phyloP scores from a whole-genome alignment of 2,113 vertebrate species.

The Pygoscelis antarcticus region DNA sequence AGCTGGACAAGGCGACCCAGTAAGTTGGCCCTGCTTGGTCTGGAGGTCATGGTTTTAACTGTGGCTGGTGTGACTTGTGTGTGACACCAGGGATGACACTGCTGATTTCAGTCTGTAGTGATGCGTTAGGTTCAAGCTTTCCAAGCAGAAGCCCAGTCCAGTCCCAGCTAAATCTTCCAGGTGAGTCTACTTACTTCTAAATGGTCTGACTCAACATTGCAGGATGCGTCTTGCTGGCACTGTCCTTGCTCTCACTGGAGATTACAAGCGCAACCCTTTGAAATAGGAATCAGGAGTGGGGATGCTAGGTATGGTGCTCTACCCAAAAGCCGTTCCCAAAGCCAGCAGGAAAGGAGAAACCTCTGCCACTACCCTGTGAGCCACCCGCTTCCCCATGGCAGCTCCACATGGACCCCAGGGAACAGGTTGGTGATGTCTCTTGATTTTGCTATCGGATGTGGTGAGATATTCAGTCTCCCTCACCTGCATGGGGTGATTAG shows the following conservation, averaged over 20 bases:
- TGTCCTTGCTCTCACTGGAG: background rate
- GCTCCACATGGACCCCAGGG: background rate
- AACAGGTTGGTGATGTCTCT: background rate
- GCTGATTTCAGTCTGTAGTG: background rate
- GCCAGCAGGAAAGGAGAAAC: background rate
- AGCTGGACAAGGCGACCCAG: background rate
- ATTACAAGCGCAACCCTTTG: background rate
- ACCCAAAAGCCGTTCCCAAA: background rate
- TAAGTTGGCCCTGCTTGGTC: background rate
- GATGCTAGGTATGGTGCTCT: fast-evolving
- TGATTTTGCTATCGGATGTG: background rate
- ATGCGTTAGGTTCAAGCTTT: background rate
- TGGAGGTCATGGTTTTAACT: background rate
- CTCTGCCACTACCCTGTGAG: background rate
- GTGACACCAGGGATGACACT: background rate
- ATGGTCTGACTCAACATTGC: background rate
- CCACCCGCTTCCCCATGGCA: fast-evolving
- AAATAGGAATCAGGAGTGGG: background rate
- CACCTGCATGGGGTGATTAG: background rate
- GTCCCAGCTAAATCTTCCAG: background rate
- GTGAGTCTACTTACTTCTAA: background rate
- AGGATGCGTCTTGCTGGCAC: background rate
- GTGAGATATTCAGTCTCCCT: background rate
- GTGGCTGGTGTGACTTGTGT: background rate
- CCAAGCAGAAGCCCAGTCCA: background rate